Conservation (phyloP, 2,797 vertebrate species). For the Thamnophis elegans region DNA sequence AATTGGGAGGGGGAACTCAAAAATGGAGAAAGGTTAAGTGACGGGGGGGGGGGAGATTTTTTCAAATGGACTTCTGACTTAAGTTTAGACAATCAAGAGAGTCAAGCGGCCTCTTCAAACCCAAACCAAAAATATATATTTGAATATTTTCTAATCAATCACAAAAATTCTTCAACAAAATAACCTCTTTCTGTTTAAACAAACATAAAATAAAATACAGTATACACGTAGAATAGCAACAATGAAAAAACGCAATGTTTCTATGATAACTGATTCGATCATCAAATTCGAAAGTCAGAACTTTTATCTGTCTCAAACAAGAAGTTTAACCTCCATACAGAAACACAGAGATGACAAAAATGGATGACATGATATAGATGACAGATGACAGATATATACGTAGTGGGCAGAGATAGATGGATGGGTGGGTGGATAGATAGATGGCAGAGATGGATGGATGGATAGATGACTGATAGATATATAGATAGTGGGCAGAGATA, state of each 20-base stretch:
- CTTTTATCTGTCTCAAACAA: too few species aligned
- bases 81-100: not conserved
- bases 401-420: too few species aligned
- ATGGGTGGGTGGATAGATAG: too few species aligned
- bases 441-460: too few species aligned
- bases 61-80: not conserved
- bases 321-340: too few species aligned
- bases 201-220: not conserved
- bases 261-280: not conserved
- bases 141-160: not conserved
- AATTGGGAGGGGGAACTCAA: not conserved
- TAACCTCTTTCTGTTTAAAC: not conserved
- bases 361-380: not conserved
- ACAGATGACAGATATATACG: not conserved
- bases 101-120: not conserved
- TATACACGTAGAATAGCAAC: rapidly evolving
- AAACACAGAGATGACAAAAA: not conserved
- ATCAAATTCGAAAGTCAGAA: not conserved
- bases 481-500: too few species aligned
- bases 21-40: not conserved
- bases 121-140: too few species aligned
- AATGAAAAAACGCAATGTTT: not conserved
- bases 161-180: not conserved
- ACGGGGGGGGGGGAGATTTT: not conserved
- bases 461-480: too few species aligned